Evolutionary conservation across 2,797 vertebrate species (phyloP).

Genomic region (Smutsia gigantea): DNA sequence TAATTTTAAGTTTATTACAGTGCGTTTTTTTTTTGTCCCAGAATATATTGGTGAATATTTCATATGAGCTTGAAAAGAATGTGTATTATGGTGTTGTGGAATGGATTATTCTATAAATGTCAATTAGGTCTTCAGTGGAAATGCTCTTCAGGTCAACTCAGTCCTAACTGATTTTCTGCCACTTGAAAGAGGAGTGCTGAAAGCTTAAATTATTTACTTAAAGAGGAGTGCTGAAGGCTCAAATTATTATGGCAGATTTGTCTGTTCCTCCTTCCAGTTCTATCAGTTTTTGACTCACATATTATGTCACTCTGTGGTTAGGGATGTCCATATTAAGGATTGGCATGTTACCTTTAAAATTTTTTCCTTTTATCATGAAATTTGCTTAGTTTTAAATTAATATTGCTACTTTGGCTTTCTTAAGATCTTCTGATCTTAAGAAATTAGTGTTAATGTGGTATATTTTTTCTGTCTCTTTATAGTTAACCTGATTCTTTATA

Average conservation of each 20-base stretch:
- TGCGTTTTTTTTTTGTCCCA: background rate
- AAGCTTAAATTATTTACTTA: background rate
- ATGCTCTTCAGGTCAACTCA: background rate
- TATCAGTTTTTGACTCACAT: background rate
- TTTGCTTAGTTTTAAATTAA: background rate
- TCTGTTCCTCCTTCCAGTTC: background rate
- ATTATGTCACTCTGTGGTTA: background rate
- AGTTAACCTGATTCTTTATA: background rate
- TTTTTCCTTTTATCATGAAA: background rate
- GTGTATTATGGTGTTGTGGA: background rate
- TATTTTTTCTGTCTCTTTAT: background rate
- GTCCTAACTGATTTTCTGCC: background rate
- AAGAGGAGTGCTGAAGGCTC: background rate
- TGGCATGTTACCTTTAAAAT: background rate
- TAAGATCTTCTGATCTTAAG: background rate
- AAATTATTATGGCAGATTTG: background rate
- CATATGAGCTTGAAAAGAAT: background rate
- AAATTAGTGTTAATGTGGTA: background rate
- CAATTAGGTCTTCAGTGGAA: background rate
- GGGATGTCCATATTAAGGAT: background rate
- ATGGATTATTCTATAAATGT: background rate
- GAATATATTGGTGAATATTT: background rate
- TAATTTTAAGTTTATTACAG: background rate
- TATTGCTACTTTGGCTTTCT: background rate
- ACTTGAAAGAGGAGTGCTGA: background rate